Evolutionary conservation across 2,113 vertebrate genomes (phyloP).

Genomic region (Apaloderma vittatum): DNA sequence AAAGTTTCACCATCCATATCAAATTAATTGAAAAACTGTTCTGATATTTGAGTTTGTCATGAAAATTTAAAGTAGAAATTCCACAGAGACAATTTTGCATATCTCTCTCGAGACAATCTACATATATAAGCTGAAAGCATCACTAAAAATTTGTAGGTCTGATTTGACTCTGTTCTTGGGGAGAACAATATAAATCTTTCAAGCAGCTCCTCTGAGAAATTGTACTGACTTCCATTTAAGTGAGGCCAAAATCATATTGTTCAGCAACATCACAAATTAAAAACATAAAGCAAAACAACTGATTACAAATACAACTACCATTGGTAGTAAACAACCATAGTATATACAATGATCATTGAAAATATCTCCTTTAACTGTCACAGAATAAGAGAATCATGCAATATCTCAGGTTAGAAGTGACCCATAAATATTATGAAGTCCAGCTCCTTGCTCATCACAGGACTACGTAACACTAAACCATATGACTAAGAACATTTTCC

Average conservation of each 20-base stretch:
- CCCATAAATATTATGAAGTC: neutral
- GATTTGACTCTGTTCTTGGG: neutral
- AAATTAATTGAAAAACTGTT: neutral
- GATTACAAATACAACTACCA: neutral
- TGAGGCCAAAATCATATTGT: neutral
- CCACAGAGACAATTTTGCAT: neutral
- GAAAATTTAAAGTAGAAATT: neutral
- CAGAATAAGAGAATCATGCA: neutral
- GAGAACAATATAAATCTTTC: neutral
- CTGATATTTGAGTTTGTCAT: neutral
- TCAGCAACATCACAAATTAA: neutral
- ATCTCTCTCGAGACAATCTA: neutral
- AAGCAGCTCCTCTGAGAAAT: neutral
- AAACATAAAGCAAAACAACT: neutral
- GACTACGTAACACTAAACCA: neutral
- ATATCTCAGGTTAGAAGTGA: neutral
- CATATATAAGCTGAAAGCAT: neutral
- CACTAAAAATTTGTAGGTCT: neutral
- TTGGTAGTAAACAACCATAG: neutral
- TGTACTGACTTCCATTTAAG: neutral
- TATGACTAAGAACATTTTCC: rapidly evolving
- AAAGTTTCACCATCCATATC: neutral
- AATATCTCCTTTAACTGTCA: neutral
- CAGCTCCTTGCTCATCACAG: neutral
- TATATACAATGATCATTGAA: neutral